Percentiles rank a stretch among this genome's conserved stretches.
Evolutionary conservation across 2,797 vertebrate genomes (phyloP).

Genomic region (Cuniculus paca): DNA sequence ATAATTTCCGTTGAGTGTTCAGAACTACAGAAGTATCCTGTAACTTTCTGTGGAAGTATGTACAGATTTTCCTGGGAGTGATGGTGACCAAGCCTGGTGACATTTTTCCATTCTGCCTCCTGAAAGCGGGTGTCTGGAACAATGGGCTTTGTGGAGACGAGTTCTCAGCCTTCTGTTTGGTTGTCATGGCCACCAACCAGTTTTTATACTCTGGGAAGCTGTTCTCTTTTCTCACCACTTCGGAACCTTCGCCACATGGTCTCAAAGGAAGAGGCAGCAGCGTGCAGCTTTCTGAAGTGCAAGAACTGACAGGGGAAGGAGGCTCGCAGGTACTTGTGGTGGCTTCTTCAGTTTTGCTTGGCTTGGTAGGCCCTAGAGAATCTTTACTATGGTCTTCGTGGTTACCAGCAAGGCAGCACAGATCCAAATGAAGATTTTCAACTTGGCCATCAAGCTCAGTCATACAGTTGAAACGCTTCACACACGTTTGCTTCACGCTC

Average conservation of each 20-base stretch:
- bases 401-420: slow-evolving; percentile 84
- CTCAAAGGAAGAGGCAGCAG: slow-evolving; percentile 68
- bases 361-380: slow-evolving; percentile 70
- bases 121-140: slow-evolving; percentile 84
- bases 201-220: slow-evolving; percentile 90
- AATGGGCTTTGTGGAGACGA: slow-evolving; percentile 70
- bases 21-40: slow-evolving; percentile 81
- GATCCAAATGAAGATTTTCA: slow-evolving; percentile 90
- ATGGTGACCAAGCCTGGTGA: slow-evolving; percentile 88
- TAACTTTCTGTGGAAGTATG: slow-evolving; percentile 93
- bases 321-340: slow-evolving; percentile 72
- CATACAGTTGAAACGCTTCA: slow-evolving; percentile 89
- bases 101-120: slow-evolving; percentile 88
- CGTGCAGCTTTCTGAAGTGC: slow-evolving; percentile 62
- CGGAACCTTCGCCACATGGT: slow-evolving; percentile 74
- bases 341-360: slow-evolving; percentile 55
- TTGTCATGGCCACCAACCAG: slow-evolving; percentile 95
- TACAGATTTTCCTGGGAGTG: slow-evolving; percentile 95
- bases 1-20: slow-evolving; percentile 78
- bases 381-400: slow-evolving; percentile 80
- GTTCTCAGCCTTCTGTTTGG: slow-evolving; percentile 90
- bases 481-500: slow-evolving; percentile 85
- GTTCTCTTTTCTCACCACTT: slow-evolving; percentile 93
- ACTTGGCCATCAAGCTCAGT: slow-evolving; percentile 89
- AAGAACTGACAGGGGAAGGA: slow-evolving; percentile 70